Evolutionary conservation across 2,888 invertebrate species (phyloP).

Genomic region (Dusona sp.): DNA sequence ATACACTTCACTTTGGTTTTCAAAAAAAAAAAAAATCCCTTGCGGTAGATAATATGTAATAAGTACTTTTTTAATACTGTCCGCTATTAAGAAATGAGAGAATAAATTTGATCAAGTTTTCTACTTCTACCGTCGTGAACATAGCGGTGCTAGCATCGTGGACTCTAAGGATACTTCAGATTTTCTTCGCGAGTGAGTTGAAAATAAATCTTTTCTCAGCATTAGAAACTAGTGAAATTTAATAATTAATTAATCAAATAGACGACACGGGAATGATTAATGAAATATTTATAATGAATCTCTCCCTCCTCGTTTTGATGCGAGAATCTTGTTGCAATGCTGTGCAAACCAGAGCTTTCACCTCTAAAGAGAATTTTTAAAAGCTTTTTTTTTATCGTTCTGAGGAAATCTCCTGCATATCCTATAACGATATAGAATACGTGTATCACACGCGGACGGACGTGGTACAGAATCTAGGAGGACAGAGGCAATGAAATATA

Average conservation of each 20-base stretch:
- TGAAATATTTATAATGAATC: conserved; percentile 17
- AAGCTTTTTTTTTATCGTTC: conserved; percentile 33
- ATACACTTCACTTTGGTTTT: not conserved
- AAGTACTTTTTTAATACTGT: not conserved
- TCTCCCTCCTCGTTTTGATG: not conserved
- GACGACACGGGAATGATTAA: not conserved
- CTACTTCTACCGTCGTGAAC: not conserved
- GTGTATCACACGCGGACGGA: conserved; percentile 19
- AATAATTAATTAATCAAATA: not conserved
- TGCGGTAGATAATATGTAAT: not conserved
- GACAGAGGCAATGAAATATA: conserved; percentile 53
- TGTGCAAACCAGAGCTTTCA: not conserved
- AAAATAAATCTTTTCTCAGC: not conserved
- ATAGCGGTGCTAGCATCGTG: not conserved
- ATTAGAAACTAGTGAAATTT: not conserved
- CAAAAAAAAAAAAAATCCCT: not conserved
- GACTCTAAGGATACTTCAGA: not conserved
- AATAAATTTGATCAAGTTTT: not conserved
- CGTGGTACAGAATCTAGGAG: conserved; percentile 47
- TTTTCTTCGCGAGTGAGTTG: not conserved
- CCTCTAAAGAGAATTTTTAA: conserved; percentile 8
- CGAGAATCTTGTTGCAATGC: conserved; percentile 2
- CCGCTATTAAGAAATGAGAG: not conserved
- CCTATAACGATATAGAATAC: conserved; percentile 1
- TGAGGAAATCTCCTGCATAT: not conserved